Evolutionary conservation across 2,888 invertebrate genomes (phyloP), one percentile per base, ranked within the genome.

Genomic region (Eugnorisma glareosa): DNA sequence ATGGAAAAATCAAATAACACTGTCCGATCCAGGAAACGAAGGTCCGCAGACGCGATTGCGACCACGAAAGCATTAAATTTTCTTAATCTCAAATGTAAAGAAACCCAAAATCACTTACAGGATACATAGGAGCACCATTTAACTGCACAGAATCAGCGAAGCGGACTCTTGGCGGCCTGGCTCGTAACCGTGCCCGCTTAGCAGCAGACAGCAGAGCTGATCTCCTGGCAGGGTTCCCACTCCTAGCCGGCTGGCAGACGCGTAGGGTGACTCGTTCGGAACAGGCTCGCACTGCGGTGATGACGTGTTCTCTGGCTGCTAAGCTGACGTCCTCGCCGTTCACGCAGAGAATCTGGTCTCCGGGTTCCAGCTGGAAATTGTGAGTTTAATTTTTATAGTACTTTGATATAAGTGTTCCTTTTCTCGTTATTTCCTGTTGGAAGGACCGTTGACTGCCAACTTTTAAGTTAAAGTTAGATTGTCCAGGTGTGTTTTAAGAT

Each of bases 121-220:
- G 98, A 95, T 98, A 98, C 91, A 98, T 96, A 18, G 98, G 98
- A 0, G 98, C 98, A 70, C 98, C 98, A 95, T 98, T 98, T 78
- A 98, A 97, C 92, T 98, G 98, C 48, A 99, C 98, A 63, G 98
- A 98, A 92, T 99, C 99, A 1, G 99, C 99, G 91, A 99, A 99
- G 71, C 99, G 96, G 0, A 99, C 99, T 83, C 98, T 97, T 45
- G 98, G 98, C 0, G 99, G 99, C 90, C 98, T 97, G 57, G 97
- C 97, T 84, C 98, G 97, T 79, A 99, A 96, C 90, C 98, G 97
- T 10, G 99, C 99, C 81, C 98, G 97, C 94, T 99, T 99, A 24
- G 98, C 98, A 1, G 99, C 98, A 2, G 99, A 99, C 66, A 99
- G 97, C 57, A 99, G 95, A 0, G 99, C 99, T 0, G 99, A 99